phyloP scores from a whole-genome alignment of 2,113 vertebrate genomes.

The Puntigrus tetrazona region DNA sequence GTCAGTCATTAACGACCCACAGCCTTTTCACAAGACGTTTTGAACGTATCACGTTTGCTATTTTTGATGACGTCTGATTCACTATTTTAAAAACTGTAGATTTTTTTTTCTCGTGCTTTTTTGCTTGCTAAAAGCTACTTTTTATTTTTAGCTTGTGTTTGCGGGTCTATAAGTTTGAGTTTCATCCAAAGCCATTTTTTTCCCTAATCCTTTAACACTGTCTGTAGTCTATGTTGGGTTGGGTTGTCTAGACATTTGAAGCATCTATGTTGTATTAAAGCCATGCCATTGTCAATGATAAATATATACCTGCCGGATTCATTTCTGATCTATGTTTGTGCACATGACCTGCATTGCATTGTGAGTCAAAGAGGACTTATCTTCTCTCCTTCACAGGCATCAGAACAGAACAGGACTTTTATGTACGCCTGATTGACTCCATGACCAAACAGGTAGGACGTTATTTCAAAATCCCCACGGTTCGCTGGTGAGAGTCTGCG shows the following conservation, averaged over 20 bases:
- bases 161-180: not conserved
- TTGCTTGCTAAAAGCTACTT: not conserved
- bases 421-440: conserved; percentile 94
- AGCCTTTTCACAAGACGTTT: not conserved
- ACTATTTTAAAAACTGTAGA: not conserved
- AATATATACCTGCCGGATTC: not conserved
- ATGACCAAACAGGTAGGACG: conserved; percentile 96
- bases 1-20: not conserved
- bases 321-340: not conserved
- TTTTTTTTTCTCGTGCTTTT: not conserved
- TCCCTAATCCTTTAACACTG: not conserved
- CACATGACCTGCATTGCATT: not conserved
- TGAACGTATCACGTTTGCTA: not conserved
- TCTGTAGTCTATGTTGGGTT: not conserved
- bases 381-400: conserved; percentile 74
- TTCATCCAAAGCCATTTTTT: not conserved
- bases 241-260: not conserved
- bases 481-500: conserved; percentile 25
- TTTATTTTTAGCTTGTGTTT: not conserved
- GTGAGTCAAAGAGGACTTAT: not conserved
- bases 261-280: not conserved
- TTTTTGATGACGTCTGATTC: not conserved
- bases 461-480: conserved; percentile 29
- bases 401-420: conserved; percentile 95
- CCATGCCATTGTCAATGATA: not conserved